Percentiles rank a stretch among this genome's conserved stretches.
These are phyloP conservation scores for Tachina lurida DNA, from an alignment of 2,888 invertebrate species.

Conservation along the genomic window DNA sequence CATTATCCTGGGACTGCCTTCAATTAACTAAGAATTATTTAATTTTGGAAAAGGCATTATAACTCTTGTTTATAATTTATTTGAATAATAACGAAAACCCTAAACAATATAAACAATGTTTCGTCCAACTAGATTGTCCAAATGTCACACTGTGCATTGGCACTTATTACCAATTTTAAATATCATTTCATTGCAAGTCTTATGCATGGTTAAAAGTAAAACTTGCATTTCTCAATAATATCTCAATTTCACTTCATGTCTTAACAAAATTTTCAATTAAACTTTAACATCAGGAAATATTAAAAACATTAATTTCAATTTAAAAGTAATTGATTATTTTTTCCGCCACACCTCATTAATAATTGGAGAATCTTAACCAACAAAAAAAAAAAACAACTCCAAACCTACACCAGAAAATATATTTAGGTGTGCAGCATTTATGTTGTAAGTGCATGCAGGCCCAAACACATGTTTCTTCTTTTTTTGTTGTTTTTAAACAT, in stretches of 20 bases:
- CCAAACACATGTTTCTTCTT: neutral
- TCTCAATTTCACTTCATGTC: neutral
- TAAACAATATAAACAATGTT: no score
- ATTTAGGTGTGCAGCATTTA: neutral
- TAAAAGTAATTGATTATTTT: conserved; percentile 23
- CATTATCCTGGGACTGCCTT: no score
- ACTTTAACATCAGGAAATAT: conserved; percentile 54
- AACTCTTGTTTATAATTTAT: no score
- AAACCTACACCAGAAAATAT: conserved; percentile 26
- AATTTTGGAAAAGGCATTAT: no score
- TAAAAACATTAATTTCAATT: conserved; percentile 59
- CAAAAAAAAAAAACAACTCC: neutral
- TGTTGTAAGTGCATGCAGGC: neutral
- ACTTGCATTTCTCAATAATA: neutral
- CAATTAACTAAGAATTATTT: no score
- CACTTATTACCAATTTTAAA: no score
- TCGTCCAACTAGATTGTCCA: no score
- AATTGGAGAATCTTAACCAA: conserved; percentile 29
- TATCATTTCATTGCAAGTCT: no score
- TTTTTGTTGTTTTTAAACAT: neutral
- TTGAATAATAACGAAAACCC: no score
- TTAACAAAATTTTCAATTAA: conserved; percentile 49
- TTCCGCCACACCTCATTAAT: conserved; percentile 54
- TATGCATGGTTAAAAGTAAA: no score
- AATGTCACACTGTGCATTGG: no score